A percentile compares a stretch with the other conserved stretches of the same genome.
phyloP scores from a whole-genome alignment of 2,888 invertebrate species.

The Tenthredo notha region DNA sequence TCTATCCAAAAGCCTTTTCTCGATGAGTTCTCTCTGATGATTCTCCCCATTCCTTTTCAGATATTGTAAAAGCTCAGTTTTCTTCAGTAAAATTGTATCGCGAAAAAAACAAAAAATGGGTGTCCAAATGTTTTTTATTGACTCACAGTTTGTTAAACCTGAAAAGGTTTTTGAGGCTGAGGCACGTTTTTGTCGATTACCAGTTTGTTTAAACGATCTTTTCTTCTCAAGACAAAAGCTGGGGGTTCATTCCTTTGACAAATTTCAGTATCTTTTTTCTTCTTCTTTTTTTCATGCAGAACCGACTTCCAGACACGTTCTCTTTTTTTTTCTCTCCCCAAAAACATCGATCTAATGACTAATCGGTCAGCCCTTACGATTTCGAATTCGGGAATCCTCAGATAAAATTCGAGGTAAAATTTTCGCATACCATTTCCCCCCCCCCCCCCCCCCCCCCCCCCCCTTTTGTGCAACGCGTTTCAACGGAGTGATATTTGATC shows the following conservation, averaged over 20 bases:
- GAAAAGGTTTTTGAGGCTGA: too few species aligned
- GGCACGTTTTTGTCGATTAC: background rate
- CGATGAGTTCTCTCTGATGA: too few species aligned
- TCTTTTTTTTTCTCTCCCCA: background rate
- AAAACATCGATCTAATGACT: too few species aligned
- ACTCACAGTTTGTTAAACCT: background rate
- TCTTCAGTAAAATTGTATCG: background rate
- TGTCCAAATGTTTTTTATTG: background rate
- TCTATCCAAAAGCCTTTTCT: too few species aligned
- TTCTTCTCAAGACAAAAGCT: background rate
- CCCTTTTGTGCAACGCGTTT: conserved; percentile 4
- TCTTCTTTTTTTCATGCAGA: background rate
- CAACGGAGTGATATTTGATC: background rate
- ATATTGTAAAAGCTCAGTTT: background rate
- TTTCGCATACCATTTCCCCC: background rate
- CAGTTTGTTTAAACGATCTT: background rate
- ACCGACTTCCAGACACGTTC: background rate
- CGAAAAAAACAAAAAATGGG: background rate
- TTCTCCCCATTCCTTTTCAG: too few species aligned
- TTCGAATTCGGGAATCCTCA: background rate
- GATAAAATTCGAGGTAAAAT: background rate
- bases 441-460: too few species aligned
- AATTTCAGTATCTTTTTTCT: background rate
- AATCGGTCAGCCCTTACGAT: background rate
- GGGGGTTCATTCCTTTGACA: background rate